These are phyloP conservation scores for Sitta carolinensis DNA, from an alignment of 2,797 vertebrate genomes.

Conservation along the genomic window DNA sequence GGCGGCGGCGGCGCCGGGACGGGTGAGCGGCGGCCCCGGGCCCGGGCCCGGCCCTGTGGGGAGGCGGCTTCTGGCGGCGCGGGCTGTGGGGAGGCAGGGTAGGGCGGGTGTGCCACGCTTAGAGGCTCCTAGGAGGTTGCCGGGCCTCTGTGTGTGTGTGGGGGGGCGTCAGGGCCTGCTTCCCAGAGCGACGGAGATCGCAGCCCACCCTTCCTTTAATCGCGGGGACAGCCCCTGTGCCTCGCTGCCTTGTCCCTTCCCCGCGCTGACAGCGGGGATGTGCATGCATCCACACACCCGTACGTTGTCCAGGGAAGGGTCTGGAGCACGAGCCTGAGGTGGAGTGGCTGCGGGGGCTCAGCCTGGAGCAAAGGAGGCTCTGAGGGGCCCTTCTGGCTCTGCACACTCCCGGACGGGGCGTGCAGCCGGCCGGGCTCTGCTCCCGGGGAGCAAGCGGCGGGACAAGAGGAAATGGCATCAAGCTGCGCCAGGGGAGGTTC, in stretches of 20 bases:
- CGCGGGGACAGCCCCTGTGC: too few species aligned
- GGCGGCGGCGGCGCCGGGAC: background rate
- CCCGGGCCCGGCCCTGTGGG: fast-evolving
- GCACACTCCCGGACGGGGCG: fast-evolving
- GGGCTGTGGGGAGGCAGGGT: background rate
- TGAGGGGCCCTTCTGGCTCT: fast-evolving
- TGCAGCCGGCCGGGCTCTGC: background rate
- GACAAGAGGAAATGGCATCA: background rate
- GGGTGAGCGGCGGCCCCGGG: background rate
- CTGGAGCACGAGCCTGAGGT: background rate
- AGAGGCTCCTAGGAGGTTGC: background rate
- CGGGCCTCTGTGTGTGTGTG: background rate
- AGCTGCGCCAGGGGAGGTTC: fast-evolving
- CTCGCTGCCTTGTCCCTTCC: background rate
- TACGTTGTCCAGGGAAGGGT: background rate
- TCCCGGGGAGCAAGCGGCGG: too few species aligned
- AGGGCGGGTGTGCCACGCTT: fast-evolving
- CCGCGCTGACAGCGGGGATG: background rate
- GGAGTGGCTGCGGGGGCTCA: background rate
- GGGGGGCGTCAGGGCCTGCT: background rate
- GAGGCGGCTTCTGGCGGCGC: background rate
- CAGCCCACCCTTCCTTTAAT: background rate
- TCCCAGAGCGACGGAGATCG: background rate
- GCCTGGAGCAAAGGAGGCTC: background rate
- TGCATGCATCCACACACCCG: fast-evolving